Conservation (phyloP, 2,888 invertebrate genomes). For the Trissolcus japonicus region DNA sequence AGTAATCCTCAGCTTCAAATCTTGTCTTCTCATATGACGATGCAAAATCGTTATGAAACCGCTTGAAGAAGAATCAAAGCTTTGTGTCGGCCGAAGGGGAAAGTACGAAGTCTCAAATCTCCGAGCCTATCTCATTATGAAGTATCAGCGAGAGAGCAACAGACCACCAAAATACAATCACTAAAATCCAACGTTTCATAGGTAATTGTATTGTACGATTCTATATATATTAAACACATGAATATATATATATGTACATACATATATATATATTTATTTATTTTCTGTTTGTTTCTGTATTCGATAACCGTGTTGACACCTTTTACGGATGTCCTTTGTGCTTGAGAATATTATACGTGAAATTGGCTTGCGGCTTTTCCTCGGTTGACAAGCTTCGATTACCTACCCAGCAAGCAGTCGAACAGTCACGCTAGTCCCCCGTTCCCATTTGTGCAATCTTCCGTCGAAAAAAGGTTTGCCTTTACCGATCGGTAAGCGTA, state of each 20-base stretch:
- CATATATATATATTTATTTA: conserved; percentile 14
- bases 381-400: conserved; percentile 9
- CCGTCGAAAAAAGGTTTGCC: conserved; percentile 16
- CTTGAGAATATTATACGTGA: conserved; percentile 13
- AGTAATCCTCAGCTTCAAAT: conserved; percentile 8
- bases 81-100: conserved; percentile 3
- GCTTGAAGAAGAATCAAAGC: conserved; percentile 12
- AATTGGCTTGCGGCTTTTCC: conserved; percentile 17
- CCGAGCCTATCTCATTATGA: conserved; percentile 28
- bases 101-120: background rate
- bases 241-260: conserved; percentile 12
- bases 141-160: background rate
- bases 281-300: conserved; percentile 20
- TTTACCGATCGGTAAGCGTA: background rate
- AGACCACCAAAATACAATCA: conserved; percentile 9
- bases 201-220: conserved; percentile 12
- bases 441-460: conserved; percentile 33
- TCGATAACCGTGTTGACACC: conserved; percentile 49
- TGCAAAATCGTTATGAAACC: conserved; percentile 1
- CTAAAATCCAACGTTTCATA: conserved; percentile 25
- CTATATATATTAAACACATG: conserved; percentile 17
- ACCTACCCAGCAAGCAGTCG: background rate
- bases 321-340: conserved; percentile 52
- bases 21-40: conserved; percentile 15
- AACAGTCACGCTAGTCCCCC: conserved; percentile 32